Evolutionary conservation across 2,797 vertebrate species (phyloP), one percentile per base, ranked within the genome.

Genomic region (Ceyx erithaca): DNA sequence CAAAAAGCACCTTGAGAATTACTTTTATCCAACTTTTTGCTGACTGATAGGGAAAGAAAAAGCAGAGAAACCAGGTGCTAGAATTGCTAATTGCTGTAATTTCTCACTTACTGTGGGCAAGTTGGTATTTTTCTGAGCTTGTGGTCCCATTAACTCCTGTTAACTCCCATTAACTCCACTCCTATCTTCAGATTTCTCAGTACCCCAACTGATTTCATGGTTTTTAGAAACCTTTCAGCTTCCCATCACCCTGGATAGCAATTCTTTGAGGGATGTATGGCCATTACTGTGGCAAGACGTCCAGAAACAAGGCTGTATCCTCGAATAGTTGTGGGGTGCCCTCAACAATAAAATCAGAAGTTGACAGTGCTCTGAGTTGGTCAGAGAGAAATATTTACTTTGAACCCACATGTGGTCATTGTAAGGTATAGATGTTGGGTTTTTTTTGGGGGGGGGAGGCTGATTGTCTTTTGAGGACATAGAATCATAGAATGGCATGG

Each of bases 351-450:
- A 69, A 69, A 25, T 10, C 75, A 46, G 31, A 52, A 67, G 25
- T 14, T 83, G 52, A 10, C 14, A 45, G 4, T 54, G 14, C 28
- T 78, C 46, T 62, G 57, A 46, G 40, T 22, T 77, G 61, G 12
- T 59, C 26, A 20, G n/a, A 21, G 61, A 69, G 43, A 80, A 62
- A 40, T 80, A 52, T 23, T 85, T 59, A 35, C 17, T 46, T 40
- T 51, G 51, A 82, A 59, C 14, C 5, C 21, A 11, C 13, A 3
- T 12, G 11, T 23, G 21, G 23, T 49, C 48, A 18, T 7, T 69
- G 35, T 21, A 71, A 78, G 5, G 14, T 15, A 2, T 3, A 66
- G 63, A 26, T 1, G 3, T 4, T 0, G 19, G 28, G 4, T 2
- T 11, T 0, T 58, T 93, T 68, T 64, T 25, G 17, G 7, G 40